Percentiles rank a stretch among this genome's conserved stretches.
Conservation (phyloP, 2,797 vertebrate species). For the Margarornis squamiger region DNA sequence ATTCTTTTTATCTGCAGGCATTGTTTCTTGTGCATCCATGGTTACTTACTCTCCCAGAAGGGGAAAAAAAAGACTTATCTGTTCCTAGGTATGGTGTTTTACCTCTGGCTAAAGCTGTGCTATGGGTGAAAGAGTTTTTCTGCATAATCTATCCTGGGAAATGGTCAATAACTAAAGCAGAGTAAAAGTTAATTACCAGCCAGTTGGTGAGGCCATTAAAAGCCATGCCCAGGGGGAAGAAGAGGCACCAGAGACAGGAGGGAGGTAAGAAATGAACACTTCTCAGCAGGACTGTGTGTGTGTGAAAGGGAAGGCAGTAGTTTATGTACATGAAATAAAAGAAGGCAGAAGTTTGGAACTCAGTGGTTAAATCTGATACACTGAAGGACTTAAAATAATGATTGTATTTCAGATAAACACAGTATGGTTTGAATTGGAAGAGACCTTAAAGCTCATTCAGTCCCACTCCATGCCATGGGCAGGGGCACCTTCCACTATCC, state of each 20-base stretch:
- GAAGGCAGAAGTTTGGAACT: not conserved
- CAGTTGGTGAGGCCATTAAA: not conserved
- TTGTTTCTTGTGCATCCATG: slow-evolving; percentile 8
- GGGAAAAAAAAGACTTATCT: not conserved
- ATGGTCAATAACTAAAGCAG: slow-evolving; percentile 12
- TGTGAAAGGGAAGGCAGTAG: not conserved
- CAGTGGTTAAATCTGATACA: not conserved
- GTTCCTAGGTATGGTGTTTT: not conserved
- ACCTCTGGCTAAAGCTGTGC: slow-evolving; percentile 3
- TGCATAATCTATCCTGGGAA: slow-evolving; percentile 23
- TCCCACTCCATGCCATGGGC: fast-evolving
- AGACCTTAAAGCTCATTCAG: fast-evolving
- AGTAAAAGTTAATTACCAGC: slow-evolving; percentile 40
- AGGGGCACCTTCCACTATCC: not conserved
- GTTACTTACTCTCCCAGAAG: not conserved
- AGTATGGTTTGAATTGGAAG: not conserved
- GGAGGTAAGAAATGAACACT: not conserved
- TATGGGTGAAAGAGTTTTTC: not conserved
- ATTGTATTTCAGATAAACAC: not conserved
- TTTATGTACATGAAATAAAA: not conserved
- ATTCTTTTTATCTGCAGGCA: slow-evolving; percentile 5
- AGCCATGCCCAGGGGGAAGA: not conserved
- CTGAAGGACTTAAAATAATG: not conserved
- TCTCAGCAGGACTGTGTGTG: not conserved
- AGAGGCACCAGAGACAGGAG: not conserved